Conservation (phyloP, 2,797 vertebrate species). For the Pseudopleuronectes americanus region DNA sequence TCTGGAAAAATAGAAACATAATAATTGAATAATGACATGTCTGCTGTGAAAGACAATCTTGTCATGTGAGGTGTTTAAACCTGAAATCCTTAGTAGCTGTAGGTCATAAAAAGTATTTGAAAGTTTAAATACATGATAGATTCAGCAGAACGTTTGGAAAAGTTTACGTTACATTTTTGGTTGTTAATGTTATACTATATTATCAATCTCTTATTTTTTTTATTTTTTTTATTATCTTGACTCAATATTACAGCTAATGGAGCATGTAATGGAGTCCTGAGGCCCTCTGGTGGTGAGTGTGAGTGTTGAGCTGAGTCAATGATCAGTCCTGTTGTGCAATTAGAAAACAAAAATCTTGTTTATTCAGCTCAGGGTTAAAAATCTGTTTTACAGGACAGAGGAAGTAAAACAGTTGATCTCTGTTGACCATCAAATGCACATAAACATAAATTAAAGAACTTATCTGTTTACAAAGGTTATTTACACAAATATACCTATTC, state of each 20-base stretch:
- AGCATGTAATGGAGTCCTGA: slow-evolving; percentile 17
- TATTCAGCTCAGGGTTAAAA: slow-evolving; percentile 42
- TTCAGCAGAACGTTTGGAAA: slow-evolving; percentile 18
- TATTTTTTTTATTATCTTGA: too few relatives aligned
- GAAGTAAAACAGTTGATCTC: slow-evolving; percentile 29
- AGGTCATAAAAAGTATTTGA: slow-evolving; percentile 14
- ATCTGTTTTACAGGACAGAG: slow-evolving; percentile 46
- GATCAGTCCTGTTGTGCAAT: slow-evolving; percentile 50
- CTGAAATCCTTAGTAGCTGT: slow-evolving; percentile 5
- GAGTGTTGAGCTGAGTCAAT: slow-evolving; percentile 2
- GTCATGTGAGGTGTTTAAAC: neutral
- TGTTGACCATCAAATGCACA: slow-evolving; percentile 9
- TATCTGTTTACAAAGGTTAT: slow-evolving; percentile 71
- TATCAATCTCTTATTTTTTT: too few relatives aligned
- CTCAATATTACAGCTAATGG: neutral
- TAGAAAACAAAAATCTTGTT: slow-evolving; percentile 71
- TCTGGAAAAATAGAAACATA: slow-evolving; percentile 40
- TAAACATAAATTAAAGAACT: slow-evolving; percentile 49
- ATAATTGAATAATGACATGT: slow-evolving; percentile 24
- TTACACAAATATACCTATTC: slow-evolving; percentile 70
- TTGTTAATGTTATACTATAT: neutral
- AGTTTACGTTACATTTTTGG: too few relatives aligned
- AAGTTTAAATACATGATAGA: neutral
- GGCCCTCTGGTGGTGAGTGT: slow-evolving; percentile 57
- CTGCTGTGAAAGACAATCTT: slow-evolving; percentile 18